phyloP scores from a whole-genome alignment of 2,888 invertebrate species.

The Pseudolycoriella hygida region DNA sequence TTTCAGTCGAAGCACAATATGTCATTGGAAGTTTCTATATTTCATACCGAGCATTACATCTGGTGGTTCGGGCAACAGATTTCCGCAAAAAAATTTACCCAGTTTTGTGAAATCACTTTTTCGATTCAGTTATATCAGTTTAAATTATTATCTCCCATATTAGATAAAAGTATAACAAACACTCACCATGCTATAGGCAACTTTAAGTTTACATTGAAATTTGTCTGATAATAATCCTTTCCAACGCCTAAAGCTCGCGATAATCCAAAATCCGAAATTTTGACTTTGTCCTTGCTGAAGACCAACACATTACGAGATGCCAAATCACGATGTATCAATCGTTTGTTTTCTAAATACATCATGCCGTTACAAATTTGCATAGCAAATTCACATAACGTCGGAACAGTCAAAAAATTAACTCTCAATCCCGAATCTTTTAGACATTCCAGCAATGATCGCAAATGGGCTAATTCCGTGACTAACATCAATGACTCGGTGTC shows the following conservation, averaged over 20 bases:
- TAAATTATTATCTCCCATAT: too few relatives aligned
- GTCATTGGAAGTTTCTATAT: too few relatives aligned
- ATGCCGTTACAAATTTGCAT: slow-evolving; percentile 95
- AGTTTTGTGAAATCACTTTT: too few relatives aligned
- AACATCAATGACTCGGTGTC: slow-evolving; percentile 73
- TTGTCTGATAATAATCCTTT: slow-evolving; percentile 97
- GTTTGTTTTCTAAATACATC: slow-evolving; percentile 90
- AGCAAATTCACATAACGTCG: slow-evolving; percentile 86
- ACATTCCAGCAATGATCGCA: slow-evolving; percentile 88
- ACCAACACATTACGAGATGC: slow-evolving; percentile 96
- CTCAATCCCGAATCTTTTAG: slow-evolving; percentile 82
- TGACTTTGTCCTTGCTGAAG: slow-evolving; percentile 89
- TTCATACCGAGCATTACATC: too few relatives aligned
- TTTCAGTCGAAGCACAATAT: too few relatives aligned
- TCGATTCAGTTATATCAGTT: too few relatives aligned
- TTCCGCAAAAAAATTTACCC: background rate
- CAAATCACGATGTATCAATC: slow-evolving; percentile 93
- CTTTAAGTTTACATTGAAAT: slow-evolving; percentile 92
- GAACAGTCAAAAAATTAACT: slow-evolving; percentile 74
- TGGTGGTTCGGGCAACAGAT: too few relatives aligned
- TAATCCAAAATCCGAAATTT: slow-evolving; percentile 95
- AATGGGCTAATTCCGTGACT: slow-evolving; percentile 84
- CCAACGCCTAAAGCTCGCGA: slow-evolving; percentile 91
- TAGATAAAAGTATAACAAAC: too few relatives aligned
- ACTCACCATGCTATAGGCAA: slow-evolving; percentile 88